Evolutionary conservation across 2,888 invertebrate genomes (phyloP), one percentile per base, ranked within the genome.

Genomic region (Schizaphis graminum): DNA sequence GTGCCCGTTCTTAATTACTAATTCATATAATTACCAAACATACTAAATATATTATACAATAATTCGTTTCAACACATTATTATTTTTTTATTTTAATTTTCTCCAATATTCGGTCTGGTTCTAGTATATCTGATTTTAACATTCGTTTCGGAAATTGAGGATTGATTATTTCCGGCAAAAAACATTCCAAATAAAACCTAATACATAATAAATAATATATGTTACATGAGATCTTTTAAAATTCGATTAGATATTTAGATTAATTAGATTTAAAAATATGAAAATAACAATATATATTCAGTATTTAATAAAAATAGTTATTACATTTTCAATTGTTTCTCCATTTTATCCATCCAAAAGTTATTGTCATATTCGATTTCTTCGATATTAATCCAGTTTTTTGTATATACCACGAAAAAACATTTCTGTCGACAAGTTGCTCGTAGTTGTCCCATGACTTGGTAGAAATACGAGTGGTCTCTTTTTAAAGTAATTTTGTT

Each of bases 111-210:
- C 41, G n/a, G n/a, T 84, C 41, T 84, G 84, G 84, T 84, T 84
- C 84, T 84, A 35, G 11, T 84, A 84, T 84, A 84, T 84, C 84
- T 84, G 84, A 84, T 84, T 84, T 84, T 11, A 84, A 41, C 84
- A 84, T 35, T 5, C 84, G n/a, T 41, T 84, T 84, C 41, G 84
- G 84, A 41, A 84, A 84, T 41, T 84, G 84, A 41, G 84, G 35
- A 84, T 84, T 41, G n/a, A n/a, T n/a, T n/a, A n/a, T n/a, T n/a
- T n/a, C n/a, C n/a, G n/a, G n/a, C n/a, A n/a, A n/a, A n/a, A n/a
- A 77, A 77, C 77, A 28, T 35, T 77, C 77, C 77, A 77, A 13
- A 35, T 77, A 77, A 77, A 77, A 77, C 77, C 77, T 77, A 77
- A 35, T 28, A 77, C 28, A 56, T 56, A 56, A 56, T 56, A 56